Evolutionary conservation across 1,140 invertebrate genomes (phyloP).

Genomic region (Amphibalanus amphitrite): DNA sequence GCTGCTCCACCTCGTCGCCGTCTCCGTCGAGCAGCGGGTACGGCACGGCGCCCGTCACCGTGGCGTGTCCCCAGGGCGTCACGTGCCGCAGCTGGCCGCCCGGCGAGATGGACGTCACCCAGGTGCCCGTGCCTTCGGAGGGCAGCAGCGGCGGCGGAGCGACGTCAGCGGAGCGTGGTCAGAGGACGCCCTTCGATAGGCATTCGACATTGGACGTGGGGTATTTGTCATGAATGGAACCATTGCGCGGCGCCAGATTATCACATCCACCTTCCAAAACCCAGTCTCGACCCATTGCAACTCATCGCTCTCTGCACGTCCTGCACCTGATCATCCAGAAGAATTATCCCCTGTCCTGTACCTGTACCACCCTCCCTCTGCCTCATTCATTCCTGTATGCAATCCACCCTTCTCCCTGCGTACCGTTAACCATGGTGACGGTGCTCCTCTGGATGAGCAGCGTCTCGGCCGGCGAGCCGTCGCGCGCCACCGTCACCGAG

Average conservation of each 20-base stretch:
- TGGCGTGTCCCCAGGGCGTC: conserved; percentile 61
- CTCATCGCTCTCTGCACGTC: no score
- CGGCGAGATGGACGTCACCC: conserved; percentile 54
- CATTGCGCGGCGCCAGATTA: no score
- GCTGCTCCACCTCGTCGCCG: conserved; percentile 65
- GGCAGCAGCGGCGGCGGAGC: background rate
- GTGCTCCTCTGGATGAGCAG: conserved; percentile 73
- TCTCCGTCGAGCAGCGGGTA: conserved; percentile 66
- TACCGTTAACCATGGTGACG: conserved; percentile 33
- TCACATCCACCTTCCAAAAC: no score
- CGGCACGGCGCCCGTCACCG: conserved; percentile 69
- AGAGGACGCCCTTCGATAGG: no score
- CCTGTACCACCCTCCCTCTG: background rate
- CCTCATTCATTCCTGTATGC: background rate
- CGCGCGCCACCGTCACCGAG: conserved; percentile 62
- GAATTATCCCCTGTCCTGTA: no score
- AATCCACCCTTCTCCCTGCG: background rate
- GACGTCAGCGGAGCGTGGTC: no score
- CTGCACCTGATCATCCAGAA: no score
- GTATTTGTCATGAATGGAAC: no score
- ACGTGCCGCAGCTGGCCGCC: conserved; percentile 60
- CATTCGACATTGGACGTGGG: no score
- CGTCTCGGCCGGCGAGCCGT: conserved; percentile 57
- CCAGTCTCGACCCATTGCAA: no score
- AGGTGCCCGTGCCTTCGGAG: conserved; percentile 46